Evolutionary conservation across 2,888 invertebrate species (phyloP), one percentile per base, ranked within the genome.

Genomic region (Zhuqinia jingwanae): DNA sequence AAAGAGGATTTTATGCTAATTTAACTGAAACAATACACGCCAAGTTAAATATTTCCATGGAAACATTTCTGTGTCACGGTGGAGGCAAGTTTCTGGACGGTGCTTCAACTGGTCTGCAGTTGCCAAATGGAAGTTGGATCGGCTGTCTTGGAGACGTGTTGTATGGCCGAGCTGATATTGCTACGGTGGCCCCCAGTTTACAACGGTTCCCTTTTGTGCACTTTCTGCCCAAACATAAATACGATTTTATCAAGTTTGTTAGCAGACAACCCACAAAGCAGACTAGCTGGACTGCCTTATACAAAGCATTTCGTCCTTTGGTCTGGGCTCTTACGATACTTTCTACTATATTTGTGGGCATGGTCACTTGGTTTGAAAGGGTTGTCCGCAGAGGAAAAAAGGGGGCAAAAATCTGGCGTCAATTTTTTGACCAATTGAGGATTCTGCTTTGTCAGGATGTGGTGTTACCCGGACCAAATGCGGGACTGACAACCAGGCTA

Each of bases 201-300:
- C 60, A 63, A 15, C 79, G 85, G 1, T 75, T 36, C 13, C 50
- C 36, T 0, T 73, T 17, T 25, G 82, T 82, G 3, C 75, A 82
- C 20, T 82, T 82, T 47, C 36, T 82, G 11, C 75, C 82, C 10
- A 82, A 82, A 47, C 75, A 82, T 60, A 45, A 22, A n/a, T 85
- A 85, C 27, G 79, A 85, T 20, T 85, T 73, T 27, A 85, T 85
- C 22, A 79, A 79, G 17, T 85, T 50, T 56, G 73, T 81, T 10
- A 36, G 58, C n/a, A 1, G 80, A 42, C 42, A 36, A 20, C 58
- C 73, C 27, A 8, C 27, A 13, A 42, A 58, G 47, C 17, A 8
- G 20, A 50, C 79, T 27, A 42, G 58, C 17, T 81, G 81, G 73
- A 73, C 58, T 5, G 56, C 81, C 8, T 45, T 81, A 22, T 85